Evolutionary conservation across 2,113 vertebrate genomes (phyloP).

Genomic region (Pluvialis apricaria): DNA sequence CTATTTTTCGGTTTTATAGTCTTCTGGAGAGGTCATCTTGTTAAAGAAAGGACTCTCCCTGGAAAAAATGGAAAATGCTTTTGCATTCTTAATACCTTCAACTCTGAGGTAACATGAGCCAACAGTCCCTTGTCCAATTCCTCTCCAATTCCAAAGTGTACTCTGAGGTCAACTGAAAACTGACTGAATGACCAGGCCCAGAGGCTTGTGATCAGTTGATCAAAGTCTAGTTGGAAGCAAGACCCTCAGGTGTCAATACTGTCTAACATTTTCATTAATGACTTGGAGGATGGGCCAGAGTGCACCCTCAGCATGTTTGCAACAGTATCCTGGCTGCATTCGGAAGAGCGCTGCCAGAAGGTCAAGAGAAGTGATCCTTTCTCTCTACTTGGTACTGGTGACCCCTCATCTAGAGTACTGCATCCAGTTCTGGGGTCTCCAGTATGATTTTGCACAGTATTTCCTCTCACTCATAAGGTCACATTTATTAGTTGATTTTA

Average conservation of each 20-base stretch:
- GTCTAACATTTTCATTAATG: not conserved
- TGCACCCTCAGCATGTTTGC: not conserved
- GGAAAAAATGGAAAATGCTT: not conserved
- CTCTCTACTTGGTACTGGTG: not conserved
- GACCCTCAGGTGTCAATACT: not conserved
- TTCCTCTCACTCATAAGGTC: not conserved
- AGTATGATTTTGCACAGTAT: not conserved
- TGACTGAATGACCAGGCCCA: not conserved
- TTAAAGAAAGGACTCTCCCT: not conserved
- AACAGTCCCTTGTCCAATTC: not conserved
- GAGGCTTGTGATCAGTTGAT: not conserved
- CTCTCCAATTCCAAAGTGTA: not conserved
- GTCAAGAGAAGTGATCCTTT: not conserved
- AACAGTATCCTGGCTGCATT: not conserved
- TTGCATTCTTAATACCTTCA: not conserved
- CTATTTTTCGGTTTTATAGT: not conserved
- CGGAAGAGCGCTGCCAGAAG: not conserved
- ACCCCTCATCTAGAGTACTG: not conserved
- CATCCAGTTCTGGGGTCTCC: not conserved
- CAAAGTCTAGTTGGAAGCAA: not conserved
- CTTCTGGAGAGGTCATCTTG: not conserved
- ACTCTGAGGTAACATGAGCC: not conserved
- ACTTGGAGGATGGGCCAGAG: not conserved
- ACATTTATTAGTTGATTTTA: not conserved
- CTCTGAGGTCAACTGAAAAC: not conserved